Evolutionary conservation across 2,888 invertebrate species (phyloP), one percentile per base, ranked within the genome.

Genomic region (Chymomyza procnemis): DNA sequence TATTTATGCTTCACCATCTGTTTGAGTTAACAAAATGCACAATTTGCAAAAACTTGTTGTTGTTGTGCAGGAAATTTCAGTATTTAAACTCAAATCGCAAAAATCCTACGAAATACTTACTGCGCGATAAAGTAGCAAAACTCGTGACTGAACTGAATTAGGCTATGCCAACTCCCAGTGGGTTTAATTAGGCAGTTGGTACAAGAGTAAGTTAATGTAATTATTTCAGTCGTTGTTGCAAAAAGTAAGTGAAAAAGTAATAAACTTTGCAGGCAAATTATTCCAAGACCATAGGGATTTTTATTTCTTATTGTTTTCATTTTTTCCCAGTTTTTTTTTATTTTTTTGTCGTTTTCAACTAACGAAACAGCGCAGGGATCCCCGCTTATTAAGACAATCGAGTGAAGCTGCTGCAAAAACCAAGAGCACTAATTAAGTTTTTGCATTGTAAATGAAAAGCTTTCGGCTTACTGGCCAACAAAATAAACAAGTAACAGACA

Each of bases 381-480:
- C 46, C 60, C 61, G 52, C 64, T 54, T 60, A 26, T 59, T 54
- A 26, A 60, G 30, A 21, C 50, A 59, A 61, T 66, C 41, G 55
- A 18, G 55, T 19, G 8, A 41, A 8, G 6, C 22, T 16, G 55
- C 18, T 16, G 55, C 18, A 46, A 75, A 71, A 76, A 76, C 66
- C 6, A 14, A 6, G n/a, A 57, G 56, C 30, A 47, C 57, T 66
- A 73, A 82, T 82, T 75, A 73, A 46, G 73, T 75, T 73, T 67
- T 75, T 82, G 83, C 73, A 57, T 67, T 69, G 62, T 66, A 70
- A 78, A 76, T 70, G 66, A 71, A 74, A 50, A 61, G 47, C 57
- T 64, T 14, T 18, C 4, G 54, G 50, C n/a, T 54, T 21, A 54
- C 14, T 52, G 19, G 54, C 9, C 19, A 54, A 8, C 16, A 54